Evolutionary conservation across 2,888 invertebrate genomes (phyloP), one percentile per base, ranked within the genome.

Genomic region (Torymus aiolomorphi): DNA sequence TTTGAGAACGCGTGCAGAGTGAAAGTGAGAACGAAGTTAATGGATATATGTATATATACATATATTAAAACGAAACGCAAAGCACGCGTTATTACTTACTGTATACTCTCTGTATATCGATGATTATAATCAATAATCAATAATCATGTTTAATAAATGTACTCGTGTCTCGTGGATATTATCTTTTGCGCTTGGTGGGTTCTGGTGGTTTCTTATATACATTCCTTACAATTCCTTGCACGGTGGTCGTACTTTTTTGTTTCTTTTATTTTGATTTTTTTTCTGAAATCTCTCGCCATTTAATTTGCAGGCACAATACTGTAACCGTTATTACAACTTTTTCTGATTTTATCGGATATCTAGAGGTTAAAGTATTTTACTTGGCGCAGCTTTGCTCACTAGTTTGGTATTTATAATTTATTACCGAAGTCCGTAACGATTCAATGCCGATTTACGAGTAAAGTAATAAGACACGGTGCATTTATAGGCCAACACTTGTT

Each of bases 131-230:
- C 87, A 86, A 88, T 87, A 87, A 88, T 88, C 84, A 88, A 88
- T 87, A 88, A 90, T 89, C 87, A 89, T 90, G 89, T 89, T 90
- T 89, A 90, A 90, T 90, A 90, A 90, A 90, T 88, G 88, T 88
- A 88, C 86, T 87, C 87, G 87, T 90, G 89, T 88, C 88, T 89
- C 88, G 89, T 90, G 90, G 89, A 89, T 86, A 89, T 89, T 89
- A 75, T 80, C 78, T 80, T 82, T 89, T 89, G 88, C 87, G 90
- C 90, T 90, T 90, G 88, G 87, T 86, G 90, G 90, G 90, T 88
- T 82, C 83, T 90, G 90, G 89, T 90, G 88, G 88, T 88, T 87
- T 89, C 85, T 89, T 88, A 88, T 42, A 42, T 84, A 82, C 69
- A 81, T 78, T 86, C 89, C 89, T 85, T 84, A 85, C 87, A 88